These are phyloP conservation scores for Drosophila birchii DNA, from an alignment of 2,888 invertebrate genomes.

Conservation along the genomic window DNA sequence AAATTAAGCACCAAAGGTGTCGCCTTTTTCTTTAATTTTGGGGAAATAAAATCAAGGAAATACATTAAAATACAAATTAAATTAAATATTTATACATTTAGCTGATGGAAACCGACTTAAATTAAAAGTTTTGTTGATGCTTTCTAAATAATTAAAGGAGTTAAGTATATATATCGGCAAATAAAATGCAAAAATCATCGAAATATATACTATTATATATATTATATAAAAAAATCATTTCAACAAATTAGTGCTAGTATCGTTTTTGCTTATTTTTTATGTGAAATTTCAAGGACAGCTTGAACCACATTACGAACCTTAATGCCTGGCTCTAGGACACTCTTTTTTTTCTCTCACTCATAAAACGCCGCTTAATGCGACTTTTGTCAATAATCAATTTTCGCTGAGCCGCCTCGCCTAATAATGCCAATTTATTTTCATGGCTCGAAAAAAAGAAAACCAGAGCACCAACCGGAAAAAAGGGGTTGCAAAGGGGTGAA, in stretches of 20 bases:
- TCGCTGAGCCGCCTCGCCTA: conserved; percentile 66
- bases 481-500: conserved; percentile 35
- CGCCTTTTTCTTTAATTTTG: background rate
- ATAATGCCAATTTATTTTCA: conserved; percentile 78
- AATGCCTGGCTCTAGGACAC: conserved; percentile 11
- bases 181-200: background rate
- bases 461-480: conserved; percentile 18
- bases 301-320: conserved; percentile 39
- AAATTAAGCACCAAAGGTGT: background rate
- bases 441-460: conserved; percentile 19
- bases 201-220: no score
- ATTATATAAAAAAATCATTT: no score
- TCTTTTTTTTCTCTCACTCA: conserved; percentile 42
- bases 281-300: conserved; percentile 62
- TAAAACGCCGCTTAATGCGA: conserved; percentile 77
- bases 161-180: background rate
- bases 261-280: background rate
- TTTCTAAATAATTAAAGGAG: background rate
- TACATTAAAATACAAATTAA: background rate
- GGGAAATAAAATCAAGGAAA: background rate
- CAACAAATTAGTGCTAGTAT: background rate
- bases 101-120: background rate
- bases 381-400: conserved; percentile 82
- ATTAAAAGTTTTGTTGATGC: background rate
- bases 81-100: background rate